Base-by-base conservation (phyloP, 1,140 invertebrate genomes). In the Sipha flava region DNA sequence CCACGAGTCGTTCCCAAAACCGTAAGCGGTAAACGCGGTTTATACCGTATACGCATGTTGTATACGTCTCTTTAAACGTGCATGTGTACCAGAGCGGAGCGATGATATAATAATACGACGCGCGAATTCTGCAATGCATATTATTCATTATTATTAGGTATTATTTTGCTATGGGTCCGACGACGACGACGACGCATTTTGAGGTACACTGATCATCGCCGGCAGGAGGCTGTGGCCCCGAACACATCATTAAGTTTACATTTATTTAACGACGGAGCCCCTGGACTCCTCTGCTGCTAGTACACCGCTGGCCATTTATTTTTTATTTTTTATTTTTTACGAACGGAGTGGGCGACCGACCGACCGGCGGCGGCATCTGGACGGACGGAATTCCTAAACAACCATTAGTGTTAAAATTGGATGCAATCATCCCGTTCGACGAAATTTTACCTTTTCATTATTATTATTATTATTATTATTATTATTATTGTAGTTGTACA, bases 391-490 rank as follows among this genome's bases (percentile, higher is more conserved):
- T 77, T 77, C 73, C 73, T 77, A 40, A 57, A 77, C 73, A 57
- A 77, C 73, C 73, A 77, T 77, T 77, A 77, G 73, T 77, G 73
- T 77, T 77, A 77, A 77, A 77, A 77, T 77, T 59, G 73, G 73
- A 77, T 21, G 73, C 73, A 77, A 77, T 77, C 73, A 77, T 77
- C 47, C 73, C 73, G 73, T 54, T 75, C 52, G n/a, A 23, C n/a
- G 59, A 73, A 77, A 16, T 77, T 77, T 77, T 59, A 77, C 73
- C 73, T 77, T 77, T 77, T 77, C 73, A 40, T 54, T 54, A 40
- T 77, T 77, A 54, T 77, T 59, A 77, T 70, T 64, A 64, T 64
- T 37, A 64, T 21, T 37, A 26, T 59, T 59, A 59, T 59, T 59
- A 59, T 59, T 59, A 26, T 54, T 54, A 31, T 31, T 26, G 7